Percentiles rank a stretch among this genome's conserved stretches.
Evolutionary conservation across 2,888 invertebrate species (phyloP).

Genomic region (Orgyia antiqua): DNA sequence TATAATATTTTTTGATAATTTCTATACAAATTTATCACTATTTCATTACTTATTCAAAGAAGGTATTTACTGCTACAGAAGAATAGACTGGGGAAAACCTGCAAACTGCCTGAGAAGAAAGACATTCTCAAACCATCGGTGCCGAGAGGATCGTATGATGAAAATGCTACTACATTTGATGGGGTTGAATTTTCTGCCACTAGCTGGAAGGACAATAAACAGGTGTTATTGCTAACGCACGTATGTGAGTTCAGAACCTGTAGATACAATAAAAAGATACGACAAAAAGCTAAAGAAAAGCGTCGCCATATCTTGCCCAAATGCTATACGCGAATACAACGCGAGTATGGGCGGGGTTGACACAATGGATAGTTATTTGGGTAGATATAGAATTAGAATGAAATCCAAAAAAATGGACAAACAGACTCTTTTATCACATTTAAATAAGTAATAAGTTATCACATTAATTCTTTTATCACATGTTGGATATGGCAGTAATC

Average conservation of each 20-base stretch:
- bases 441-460: too few species aligned
- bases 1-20: slow-evolving; percentile 7
- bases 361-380: slow-evolving; percentile 10
- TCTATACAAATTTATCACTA: slow-evolving; percentile 5
- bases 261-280: not conserved
- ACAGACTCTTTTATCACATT: too few species aligned
- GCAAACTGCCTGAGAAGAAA: slow-evolving; percentile 1
- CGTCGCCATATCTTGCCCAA: not conserved
- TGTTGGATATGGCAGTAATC: slow-evolving; percentile 21
- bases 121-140: slow-evolving; percentile 1
- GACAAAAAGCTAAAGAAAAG: not conserved
- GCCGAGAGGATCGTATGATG: slow-evolving; percentile 4
- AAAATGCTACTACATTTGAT: slow-evolving; percentile 4
- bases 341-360: not conserved
- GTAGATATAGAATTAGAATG: slow-evolving; percentile 22
- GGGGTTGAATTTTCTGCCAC: slow-evolving; percentile 8
- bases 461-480: too few species aligned
- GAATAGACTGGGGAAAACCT: slow-evolving; percentile 4
- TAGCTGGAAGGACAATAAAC: slow-evolving; percentile 2
- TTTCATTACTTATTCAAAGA: slow-evolving; percentile 5
- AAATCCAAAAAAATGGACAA: slow-evolving; percentile 11
- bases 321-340: not conserved
- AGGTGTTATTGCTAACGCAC: not conserved
- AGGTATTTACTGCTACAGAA: slow-evolving; percentile 5
- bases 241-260: not conserved